Evolutionary conservation across 2,113 vertebrate species (phyloP), one percentile per base, ranked within the genome.

Genomic region (Hirundichthys speculiger): DNA sequence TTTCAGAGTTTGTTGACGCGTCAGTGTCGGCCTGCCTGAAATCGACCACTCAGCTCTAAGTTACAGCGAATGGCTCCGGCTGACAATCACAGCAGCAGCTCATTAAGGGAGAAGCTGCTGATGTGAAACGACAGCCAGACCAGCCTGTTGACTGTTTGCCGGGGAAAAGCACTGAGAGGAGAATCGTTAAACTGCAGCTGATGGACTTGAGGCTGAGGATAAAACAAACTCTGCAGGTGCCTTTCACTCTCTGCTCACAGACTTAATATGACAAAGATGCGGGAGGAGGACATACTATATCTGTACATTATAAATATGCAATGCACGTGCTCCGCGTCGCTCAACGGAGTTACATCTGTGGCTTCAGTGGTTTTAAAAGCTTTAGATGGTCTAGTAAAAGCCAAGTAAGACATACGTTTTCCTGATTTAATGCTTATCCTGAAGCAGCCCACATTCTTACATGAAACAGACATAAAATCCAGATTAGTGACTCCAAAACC

Each of bases 81-180:
- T 78, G 76, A 80, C 86, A 64, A 76, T 84, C 81, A 67, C 81
- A 86, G 81, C 86, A 57, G 81, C 79, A 69, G 86, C 84, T 86
- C 86, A 86, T 88, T 88, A 88, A 79, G 15, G 16, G 68, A 72
- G 73, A 47, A 81, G 76, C 71, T 61, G 76, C 83, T 69, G 81
- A 73, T 72, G 81, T 80, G 86, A 79, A 48, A 73, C 75, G 68
- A 73, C 77, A 83, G 40, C 34, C 69, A 5, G 78, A 50, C 70
- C 55, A 69, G 70, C 64, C 71, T 60, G 79, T 72, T 70, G 75
- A 79, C 72, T 65, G 64, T 68, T 55, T 45, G 77, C 68, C 12
- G 71, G 69, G 41, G 16, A 34, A 52, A 27, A 68, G 58, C 76
- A 19, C 54, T 6, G 57, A 64, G 73, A 40, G 56, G 63, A 45